Conservation (phyloP, 53 echinoderm and acorn worm species). For the Henricia sp. region DNA sequence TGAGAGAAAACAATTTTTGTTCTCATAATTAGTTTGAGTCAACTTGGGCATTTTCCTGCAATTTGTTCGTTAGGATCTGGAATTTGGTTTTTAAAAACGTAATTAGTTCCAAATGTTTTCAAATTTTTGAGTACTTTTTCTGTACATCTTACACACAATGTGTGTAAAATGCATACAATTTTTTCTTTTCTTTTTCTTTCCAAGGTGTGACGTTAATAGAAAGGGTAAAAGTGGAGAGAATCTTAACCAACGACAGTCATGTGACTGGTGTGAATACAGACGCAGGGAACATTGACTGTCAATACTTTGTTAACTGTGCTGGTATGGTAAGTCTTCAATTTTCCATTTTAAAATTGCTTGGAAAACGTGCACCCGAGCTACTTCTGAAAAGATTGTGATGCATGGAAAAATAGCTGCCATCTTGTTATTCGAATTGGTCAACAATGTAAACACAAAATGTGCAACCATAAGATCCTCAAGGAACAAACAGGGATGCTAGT, state of each 20-base stretch:
- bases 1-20: no score
- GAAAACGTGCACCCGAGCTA: background rate
- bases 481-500: no score
- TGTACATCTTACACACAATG: background rate
- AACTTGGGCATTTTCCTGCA: no score
- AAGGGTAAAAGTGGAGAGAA: conserved; percentile 61
- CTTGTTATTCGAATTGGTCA: background rate
- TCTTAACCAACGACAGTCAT: conserved; percentile 61
- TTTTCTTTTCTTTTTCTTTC: background rate
- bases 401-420: background rate
- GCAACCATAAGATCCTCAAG: background rate
- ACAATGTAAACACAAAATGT: background rate
- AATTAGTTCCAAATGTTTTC: background rate
- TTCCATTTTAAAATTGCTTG: background rate
- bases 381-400: background rate
- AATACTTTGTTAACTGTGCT: conserved; percentile 90
- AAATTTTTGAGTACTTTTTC: background rate
- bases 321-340: conserved; percentile 74
- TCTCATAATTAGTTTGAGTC: no score
- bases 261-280: conserved; percentile 81
- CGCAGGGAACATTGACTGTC: conserved; percentile 78
- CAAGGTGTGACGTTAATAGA: conserved; percentile 82
- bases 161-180: no score
- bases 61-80: no score
- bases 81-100: background rate